Evolutionary conservation across 2,888 invertebrate species (phyloP), one percentile per base, ranked within the genome.

Genomic region (Pandemis heparana): DNA sequence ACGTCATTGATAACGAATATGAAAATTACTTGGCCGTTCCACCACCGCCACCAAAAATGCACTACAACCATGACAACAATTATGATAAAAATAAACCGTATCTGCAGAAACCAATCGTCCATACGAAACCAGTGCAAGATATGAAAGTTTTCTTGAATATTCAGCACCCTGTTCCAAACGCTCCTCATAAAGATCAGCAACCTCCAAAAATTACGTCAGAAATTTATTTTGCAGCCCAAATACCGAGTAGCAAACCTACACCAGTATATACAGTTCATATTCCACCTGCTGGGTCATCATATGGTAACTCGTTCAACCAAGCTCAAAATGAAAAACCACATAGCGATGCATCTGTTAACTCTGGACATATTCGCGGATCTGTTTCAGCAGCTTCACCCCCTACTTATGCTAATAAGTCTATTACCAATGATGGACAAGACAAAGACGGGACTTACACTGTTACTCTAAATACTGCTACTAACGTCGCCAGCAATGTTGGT

Each of bases 131-230:
- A 18, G 84, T 94, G 14, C 92, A 94, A 80, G 94, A 94, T 66
- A 92, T 91, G 90, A 94, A 92, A 80, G 90, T 93, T 41, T 91
- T 91, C 77, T 82, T 92, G n/a, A 93, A 93, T 77, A 86, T 92
- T 79, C 92, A 93, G 76, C 94, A 93, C 79, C 93, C 93, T 38
- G 83, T 92, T 61, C 88, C 93, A 5, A 86, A 86, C 65, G 64
- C 77, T 62, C 77, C 80, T 48, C 81, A 78, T 14, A 78, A 82
- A 68, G 89, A 91, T 64, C 87, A 90, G 75, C 70, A 82, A 46
- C 92, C 92, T 16, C 92, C 92, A 5, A 95, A 94, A 85, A 90
- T 95, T 14, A 95, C 95, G 9, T 95, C 95, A 38, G 95, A 95
- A 82, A 89, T 95, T 73, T 95, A 95, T 77, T 95, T 91, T 76